These are phyloP conservation scores for Steromphala cineraria DNA, from an alignment of 2,888 invertebrate genomes.

Conservation along the genomic window DNA sequence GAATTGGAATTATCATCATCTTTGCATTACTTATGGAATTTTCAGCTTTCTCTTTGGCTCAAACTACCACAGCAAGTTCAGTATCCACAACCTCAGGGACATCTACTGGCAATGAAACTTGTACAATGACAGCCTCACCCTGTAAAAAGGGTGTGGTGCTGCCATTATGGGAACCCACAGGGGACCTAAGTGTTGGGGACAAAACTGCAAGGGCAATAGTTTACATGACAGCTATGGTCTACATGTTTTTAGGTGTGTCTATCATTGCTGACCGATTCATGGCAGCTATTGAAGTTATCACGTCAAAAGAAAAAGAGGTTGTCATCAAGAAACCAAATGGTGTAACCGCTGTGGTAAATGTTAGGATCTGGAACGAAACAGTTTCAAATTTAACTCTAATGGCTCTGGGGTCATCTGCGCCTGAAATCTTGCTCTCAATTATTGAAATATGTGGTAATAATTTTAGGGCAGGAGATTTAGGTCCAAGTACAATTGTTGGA, in stretches of 20 bases:
- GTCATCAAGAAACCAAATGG: slow-evolving; percentile 91
- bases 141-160: slow-evolving; percentile 92
- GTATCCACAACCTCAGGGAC: background rate
- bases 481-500: slow-evolving; percentile 98
- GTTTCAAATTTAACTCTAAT: slow-evolving; percentile 98
- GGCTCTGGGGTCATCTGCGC: slow-evolving; percentile 98
- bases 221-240: slow-evolving; percentile 92
- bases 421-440: slow-evolving; percentile 96
- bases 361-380: slow-evolving; percentile 99
- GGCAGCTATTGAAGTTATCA: slow-evolving; percentile 99
- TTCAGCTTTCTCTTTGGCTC: slow-evolving; percentile 23
- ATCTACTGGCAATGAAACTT: slow-evolving; percentile 24
- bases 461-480: slow-evolving; percentile 96
- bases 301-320: slow-evolving; percentile 96
- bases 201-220: slow-evolving; percentile 89
- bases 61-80: slow-evolving; percentile 17
- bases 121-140: slow-evolving; percentile 43
- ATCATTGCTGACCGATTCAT: slow-evolving; percentile 99
- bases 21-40: slow-evolving; percentile 34
- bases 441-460: slow-evolving; percentile 93
- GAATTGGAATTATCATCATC: slow-evolving; percentile 4
- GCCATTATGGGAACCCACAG: slow-evolving; percentile 91
- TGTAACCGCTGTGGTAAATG: slow-evolving; percentile 90
- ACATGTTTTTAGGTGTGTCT: slow-evolving; percentile 98
- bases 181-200: slow-evolving; percentile 79